These are phyloP conservation scores for Ptychobarbus kaznakovi DNA, from an alignment of 2,797 vertebrate genomes.

Conservation along the genomic window DNA sequence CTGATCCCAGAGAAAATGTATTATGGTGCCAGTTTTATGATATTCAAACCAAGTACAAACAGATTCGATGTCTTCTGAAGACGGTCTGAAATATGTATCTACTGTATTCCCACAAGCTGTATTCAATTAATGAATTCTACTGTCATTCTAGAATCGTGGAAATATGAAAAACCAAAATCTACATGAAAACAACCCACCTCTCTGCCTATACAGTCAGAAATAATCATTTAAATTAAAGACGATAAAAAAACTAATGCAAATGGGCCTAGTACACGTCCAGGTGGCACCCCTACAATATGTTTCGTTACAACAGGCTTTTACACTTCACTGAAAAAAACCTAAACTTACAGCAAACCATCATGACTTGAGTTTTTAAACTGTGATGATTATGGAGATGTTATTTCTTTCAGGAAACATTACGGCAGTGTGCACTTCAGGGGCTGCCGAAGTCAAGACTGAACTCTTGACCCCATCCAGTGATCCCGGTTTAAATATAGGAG, in stretches of 20 bases:
- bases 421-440: neutral
- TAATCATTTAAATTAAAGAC: neutral
- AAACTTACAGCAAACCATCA: no score
- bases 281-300: neutral
- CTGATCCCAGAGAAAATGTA: neutral
- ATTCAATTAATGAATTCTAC: neutral
- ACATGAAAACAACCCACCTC: neutral
- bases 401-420: slow-evolving; percentile 22
- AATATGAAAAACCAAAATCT: neutral
- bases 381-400: neutral
- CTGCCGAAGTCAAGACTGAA: neutral
- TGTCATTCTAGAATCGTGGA: neutral
- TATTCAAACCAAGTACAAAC: neutral
- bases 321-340: neutral
- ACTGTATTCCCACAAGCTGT: neutral
- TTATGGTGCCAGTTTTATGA: neutral
- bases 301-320: neutral
- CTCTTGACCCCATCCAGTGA: slow-evolving; percentile 11
- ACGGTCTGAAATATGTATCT: neutral
- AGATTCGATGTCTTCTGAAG: neutral
- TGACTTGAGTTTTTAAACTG: neutral
- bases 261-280: neutral
- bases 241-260: neutral
- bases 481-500: slow-evolving; percentile 27
- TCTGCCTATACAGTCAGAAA: neutral